These are phyloP conservation scores for Leptobrachium ailaonicum DNA, from an alignment of 2,113 vertebrate genomes.

Conservation along the genomic window DNA sequence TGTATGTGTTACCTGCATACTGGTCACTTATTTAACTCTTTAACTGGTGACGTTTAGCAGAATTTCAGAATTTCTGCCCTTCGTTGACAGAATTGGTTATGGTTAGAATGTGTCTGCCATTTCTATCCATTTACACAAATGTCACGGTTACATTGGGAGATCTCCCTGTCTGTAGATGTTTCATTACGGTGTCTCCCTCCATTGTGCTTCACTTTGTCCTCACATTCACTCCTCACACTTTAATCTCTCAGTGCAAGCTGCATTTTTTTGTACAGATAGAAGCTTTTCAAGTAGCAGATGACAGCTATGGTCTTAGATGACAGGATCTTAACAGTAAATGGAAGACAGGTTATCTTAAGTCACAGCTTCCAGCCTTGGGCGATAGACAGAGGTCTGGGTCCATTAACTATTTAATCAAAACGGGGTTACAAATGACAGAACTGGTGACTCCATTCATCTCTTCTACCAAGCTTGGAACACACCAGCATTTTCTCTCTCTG, in stretches of 20 bases:
- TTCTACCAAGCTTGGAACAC: too few relatives aligned
- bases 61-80: too few relatives aligned
- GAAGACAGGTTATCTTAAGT: constrained; percentile 41
- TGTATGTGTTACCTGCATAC: too few relatives aligned
- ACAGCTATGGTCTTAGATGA: constrained; percentile 36
- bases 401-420: constrained; percentile 29
- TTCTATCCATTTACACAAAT: too few relatives aligned
- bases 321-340: constrained; percentile 35
- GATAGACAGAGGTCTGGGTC: constrained; percentile 45
- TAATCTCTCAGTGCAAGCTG: constrained; percentile 6
- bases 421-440: constrained; percentile 11
- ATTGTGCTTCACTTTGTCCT: constrained; percentile 15
- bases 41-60: too few relatives aligned
- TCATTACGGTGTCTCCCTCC: background rate
- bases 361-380: constrained; percentile 36
- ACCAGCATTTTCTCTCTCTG: too few relatives aligned
- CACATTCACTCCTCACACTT: constrained; percentile 27
- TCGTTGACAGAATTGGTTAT: too few relatives aligned
- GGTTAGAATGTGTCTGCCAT: too few relatives aligned
- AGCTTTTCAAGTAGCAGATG: constrained; percentile 40
- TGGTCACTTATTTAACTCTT: too few relatives aligned
- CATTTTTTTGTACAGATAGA: constrained; percentile 15
- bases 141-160: background rate
- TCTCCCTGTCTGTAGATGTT: background rate
- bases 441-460: background rate